These are phyloP conservation scores for Aphaenogaster floridana DNA, from an alignment of 1,140 invertebrate species.

Conservation along the genomic window DNA sequence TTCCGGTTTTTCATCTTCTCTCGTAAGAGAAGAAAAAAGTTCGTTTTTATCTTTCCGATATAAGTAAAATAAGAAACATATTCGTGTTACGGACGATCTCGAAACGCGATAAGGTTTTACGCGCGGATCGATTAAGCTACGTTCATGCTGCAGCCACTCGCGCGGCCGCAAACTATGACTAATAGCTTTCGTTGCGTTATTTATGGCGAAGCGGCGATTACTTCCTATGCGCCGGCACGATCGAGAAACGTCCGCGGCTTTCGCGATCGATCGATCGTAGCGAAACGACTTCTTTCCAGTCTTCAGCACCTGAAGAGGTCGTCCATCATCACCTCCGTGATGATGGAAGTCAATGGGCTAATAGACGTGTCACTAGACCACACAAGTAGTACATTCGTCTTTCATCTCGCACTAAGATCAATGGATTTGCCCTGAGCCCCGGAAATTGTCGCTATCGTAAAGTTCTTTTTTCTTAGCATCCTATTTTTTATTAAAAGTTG, in stretches of 20 bases:
- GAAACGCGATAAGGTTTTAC: conserved; percentile 48
- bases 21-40: not conserved
- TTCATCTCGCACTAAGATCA: not conserved
- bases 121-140: conserved; percentile 64
- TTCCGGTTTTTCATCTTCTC: not conserved
- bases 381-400: conserved; percentile 55
- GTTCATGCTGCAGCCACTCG: conserved; percentile 29
- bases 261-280: conserved; percentile 63
- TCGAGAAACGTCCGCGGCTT: conserved; percentile 59
- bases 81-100: conserved; percentile 13
- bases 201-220: conserved; percentile 65
- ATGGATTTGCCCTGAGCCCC: not conserved
- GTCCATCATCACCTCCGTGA: conserved; percentile 57
- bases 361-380: conserved; percentile 59
- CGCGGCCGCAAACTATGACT: conserved; percentile 63
- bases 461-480: not conserved
- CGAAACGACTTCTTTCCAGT: conserved; percentile 65
- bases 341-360: conserved; percentile 60
- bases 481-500: not conserved
- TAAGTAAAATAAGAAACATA: not conserved
- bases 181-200: conserved; percentile 69
- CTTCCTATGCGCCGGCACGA: conserved; percentile 63
- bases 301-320: conserved; percentile 51
- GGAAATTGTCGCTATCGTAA: not conserved
- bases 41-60: not conserved